Percentiles rank a stretch among this genome's conserved stretches.
phyloP scores from a whole-genome alignment of 2,888 invertebrate species.

The Chrysina gloriosa region DNA sequence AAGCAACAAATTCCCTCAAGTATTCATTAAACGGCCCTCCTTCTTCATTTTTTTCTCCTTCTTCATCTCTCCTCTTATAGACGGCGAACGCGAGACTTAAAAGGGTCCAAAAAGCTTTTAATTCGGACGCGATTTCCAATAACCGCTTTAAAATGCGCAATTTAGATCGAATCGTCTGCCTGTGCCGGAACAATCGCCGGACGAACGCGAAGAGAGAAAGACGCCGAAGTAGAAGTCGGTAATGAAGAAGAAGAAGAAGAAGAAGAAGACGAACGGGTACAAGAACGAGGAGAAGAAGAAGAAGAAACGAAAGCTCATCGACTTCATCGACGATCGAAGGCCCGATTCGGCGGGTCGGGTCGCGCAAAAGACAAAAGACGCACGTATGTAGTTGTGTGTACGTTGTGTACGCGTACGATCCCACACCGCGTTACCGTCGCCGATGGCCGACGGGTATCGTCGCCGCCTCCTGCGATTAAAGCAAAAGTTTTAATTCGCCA shows the following conservation, averaged over 20 bases:
- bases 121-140: background rate
- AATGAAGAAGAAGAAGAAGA: too few relatives aligned
- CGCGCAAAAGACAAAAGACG: background rate
- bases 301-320: constrained; percentile 22
- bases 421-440: background rate
- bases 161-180: constrained; percentile 12
- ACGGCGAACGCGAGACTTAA: too few relatives aligned
- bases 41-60: background rate
- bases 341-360: background rate
- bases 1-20: background rate
- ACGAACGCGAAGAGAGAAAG: too few relatives aligned
- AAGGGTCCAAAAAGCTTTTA: background rate
- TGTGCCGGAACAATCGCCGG: constrained; percentile 4
- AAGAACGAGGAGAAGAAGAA: background rate
- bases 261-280: too few relatives aligned
- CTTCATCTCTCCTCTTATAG: too few relatives aligned
- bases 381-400: background rate
- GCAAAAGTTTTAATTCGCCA: constrained; percentile 32
- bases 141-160: constrained; percentile 3
- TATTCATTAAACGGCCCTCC: background rate
- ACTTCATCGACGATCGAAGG: background rate
- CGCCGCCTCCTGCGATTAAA: constrained; percentile 27
- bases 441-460: background rate
- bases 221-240: too few relatives aligned
- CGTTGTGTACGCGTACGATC: background rate